These are phyloP conservation scores for Zaprionus gabonicus DNA, from an alignment of 1,140 invertebrate genomes.

Conservation along the genomic window DNA sequence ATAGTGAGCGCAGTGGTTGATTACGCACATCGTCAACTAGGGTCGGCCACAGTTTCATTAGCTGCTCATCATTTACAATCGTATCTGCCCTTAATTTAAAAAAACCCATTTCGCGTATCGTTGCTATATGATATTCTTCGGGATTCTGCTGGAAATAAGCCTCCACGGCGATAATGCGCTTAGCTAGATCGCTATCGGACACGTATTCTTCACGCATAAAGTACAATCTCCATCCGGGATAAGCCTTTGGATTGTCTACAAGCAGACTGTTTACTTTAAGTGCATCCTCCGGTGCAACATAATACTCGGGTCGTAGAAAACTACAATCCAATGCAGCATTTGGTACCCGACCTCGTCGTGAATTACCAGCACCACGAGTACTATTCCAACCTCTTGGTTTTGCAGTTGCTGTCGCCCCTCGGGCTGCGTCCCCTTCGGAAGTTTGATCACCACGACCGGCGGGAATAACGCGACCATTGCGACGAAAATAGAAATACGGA, in stretches of 20 bases:
- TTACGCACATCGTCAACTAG: conserved; percentile 86
- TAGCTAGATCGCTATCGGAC: conserved; percentile 74
- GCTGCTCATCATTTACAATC: conserved; percentile 85
- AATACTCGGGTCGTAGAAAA: conserved; percentile 67
- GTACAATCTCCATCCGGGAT: conserved; percentile 88
- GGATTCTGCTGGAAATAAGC: conserved; percentile 77
- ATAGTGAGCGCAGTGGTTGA: conserved; percentile 86
- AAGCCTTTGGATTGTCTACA: conserved; percentile 79
- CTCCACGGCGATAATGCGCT: conserved; percentile 84
- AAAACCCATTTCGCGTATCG: conserved; percentile 85
- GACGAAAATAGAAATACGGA: conserved; percentile 76
- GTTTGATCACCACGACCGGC: conserved; percentile 48
- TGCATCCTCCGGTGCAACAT: conserved; percentile 69
- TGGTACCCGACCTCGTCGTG: background rate
- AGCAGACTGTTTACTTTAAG: conserved; percentile 55
- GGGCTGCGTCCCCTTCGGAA: background rate
- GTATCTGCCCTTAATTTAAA: conserved; percentile 84
- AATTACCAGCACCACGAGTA: background rate
- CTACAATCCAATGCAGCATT: conserved; percentile 45
- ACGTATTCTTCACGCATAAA: conserved; percentile 86
- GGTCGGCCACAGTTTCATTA: conserved; percentile 85
- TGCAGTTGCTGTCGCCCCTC: background rate
- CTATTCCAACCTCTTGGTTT: conserved; percentile 55
- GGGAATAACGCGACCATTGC: conserved; percentile 74
- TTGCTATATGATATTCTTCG: conserved; percentile 82